phyloP scores from a whole-genome alignment of 2,888 invertebrate genomes.

The Meghimatium bilineatum region DNA sequence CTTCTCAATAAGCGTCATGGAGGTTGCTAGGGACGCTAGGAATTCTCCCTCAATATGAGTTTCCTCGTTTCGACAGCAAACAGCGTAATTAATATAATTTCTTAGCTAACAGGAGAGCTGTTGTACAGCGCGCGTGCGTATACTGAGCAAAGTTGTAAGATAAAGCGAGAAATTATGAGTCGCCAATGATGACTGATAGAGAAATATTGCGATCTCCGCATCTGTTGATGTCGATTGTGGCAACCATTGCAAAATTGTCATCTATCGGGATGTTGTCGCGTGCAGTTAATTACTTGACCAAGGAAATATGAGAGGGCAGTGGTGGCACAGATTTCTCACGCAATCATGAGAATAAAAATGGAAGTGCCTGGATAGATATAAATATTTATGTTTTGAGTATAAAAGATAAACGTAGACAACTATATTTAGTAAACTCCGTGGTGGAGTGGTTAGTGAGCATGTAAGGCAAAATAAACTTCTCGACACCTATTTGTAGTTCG shows the following conservation, averaged over 20 bases:
- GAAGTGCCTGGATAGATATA: not conserved
- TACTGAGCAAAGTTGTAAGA: constrained; percentile 20
- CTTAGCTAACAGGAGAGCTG: constrained; percentile 25
- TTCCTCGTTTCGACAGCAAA: constrained; percentile 31
- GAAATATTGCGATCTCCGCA: not conserved
- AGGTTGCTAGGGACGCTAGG: constrained; percentile 34
- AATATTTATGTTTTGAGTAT: too few relatives aligned
- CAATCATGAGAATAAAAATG: not conserved
- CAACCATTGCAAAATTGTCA: not conserved
- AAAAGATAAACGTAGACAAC: too few relatives aligned
- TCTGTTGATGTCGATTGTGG: not conserved
- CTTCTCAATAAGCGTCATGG: constrained; percentile 17
- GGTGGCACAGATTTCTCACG: not conserved
- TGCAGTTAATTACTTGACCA: not conserved
- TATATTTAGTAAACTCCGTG: too few relatives aligned
- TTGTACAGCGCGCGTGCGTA: constrained; percentile 11
- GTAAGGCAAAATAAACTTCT: too few relatives aligned
- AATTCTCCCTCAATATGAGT: constrained; percentile 27
- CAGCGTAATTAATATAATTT: constrained; percentile 25
- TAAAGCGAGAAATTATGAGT: constrained; percentile 31
- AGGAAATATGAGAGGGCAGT: not conserved
- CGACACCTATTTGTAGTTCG: too few relatives aligned
- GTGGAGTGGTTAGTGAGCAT: too few relatives aligned
- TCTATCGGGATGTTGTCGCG: not conserved
- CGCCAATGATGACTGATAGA: not conserved